These are phyloP conservation scores for Leucophora obtusa DNA, from an alignment of 2,888 invertebrate genomes.

Conservation along the genomic window DNA sequence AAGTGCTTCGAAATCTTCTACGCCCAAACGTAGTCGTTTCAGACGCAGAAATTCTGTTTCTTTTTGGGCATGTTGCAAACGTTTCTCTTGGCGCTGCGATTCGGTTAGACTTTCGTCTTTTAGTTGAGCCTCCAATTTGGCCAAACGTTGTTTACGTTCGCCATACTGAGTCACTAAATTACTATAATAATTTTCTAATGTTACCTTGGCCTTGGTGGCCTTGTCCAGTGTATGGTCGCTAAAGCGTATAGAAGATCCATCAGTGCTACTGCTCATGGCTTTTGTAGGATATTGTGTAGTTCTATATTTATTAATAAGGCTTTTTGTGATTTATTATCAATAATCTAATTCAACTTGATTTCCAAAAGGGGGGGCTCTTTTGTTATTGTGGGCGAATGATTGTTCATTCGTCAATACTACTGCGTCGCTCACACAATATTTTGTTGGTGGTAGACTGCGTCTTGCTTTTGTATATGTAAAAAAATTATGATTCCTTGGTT, in stretches of 20 bases:
- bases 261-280: slow-evolving; percentile 70
- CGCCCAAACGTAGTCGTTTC: slow-evolving; percentile 96
- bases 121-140: slow-evolving; percentile 96
- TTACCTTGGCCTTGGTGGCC: slow-evolving; percentile 99
- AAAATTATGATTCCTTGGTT: slow-evolving; percentile 42
- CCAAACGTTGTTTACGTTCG: slow-evolving; percentile 95
- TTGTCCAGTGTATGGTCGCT: slow-evolving; percentile 98
- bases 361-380: slow-evolving; percentile 50
- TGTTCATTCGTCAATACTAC: slow-evolving; percentile 46
- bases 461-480: slow-evolving; percentile 54
- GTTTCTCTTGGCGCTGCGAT: slow-evolving; percentile 91
- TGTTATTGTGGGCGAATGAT: slow-evolving; percentile 61
- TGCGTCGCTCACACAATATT: slow-evolving; percentile 55
- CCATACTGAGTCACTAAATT: slow-evolving; percentile 98
- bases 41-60: slow-evolving; percentile 98
- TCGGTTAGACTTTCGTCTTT: slow-evolving; percentile 96
- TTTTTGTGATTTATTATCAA: slow-evolving; percentile 46
- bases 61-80: slow-evolving; percentile 97
- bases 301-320: slow-evolving; percentile 38
- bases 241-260: slow-evolving; percentile 86
- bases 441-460: slow-evolving; percentile 58
- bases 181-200: slow-evolving; percentile 99
- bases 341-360: slow-evolving; percentile 11
- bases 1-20: slow-evolving; percentile 98
- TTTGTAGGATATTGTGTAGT: slow-evolving; percentile 32